Evolutionary conservation across 1,140 invertebrate species (phyloP).

Genomic region (Papilio glaucus): DNA sequence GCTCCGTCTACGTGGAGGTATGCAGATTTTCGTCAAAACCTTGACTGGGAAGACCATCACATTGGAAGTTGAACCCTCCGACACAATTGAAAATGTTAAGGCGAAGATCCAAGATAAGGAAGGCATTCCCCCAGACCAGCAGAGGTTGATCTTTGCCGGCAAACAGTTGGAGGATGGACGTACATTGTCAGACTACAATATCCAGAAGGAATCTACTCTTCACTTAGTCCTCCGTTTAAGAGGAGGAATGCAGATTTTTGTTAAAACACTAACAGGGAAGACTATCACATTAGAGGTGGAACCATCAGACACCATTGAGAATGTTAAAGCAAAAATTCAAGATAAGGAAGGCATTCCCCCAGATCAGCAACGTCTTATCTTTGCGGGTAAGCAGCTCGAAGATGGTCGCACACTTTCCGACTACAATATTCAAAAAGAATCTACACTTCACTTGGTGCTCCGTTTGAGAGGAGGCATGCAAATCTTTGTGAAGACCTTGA

Average conservation of each 20-base stretch:
- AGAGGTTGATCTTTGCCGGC: too few relatives aligned
- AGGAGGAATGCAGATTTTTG: constrained; percentile 13
- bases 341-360: constrained; percentile 24
- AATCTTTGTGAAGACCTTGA: constrained; percentile 4
- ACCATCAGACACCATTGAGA: constrained; percentile 20
- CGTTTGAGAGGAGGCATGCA: constrained; percentile 17
- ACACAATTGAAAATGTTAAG: too few relatives aligned
- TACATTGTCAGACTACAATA: constrained; percentile 7
- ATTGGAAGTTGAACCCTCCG: too few relatives aligned
- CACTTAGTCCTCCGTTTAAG: neutral
- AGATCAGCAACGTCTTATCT: constrained; percentile 9
- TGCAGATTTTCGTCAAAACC: constrained; percentile 22
- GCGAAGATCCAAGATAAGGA: too few relatives aligned
- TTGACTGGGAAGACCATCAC: constrained; percentile 20
- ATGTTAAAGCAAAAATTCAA: constrained; percentile 13
- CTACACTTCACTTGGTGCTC: constrained; percentile 15
- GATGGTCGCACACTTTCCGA: constrained; percentile 15
- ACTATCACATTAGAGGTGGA: constrained; percentile 8
- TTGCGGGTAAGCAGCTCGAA: constrained; percentile 6
- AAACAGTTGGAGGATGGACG: constrained; percentile 18
- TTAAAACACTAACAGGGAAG: neutral
- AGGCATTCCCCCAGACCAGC: too few relatives aligned
- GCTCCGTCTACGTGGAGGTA: constrained; percentile 12
- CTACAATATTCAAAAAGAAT: constrained; percentile 12
- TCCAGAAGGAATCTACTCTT: constrained; percentile 24